Percentiles rank a stretch among this genome's conserved stretches.
These are phyloP conservation scores for Limosa lapponica DNA, from an alignment of 2,797 vertebrate genomes.

Conservation along the genomic window DNA sequence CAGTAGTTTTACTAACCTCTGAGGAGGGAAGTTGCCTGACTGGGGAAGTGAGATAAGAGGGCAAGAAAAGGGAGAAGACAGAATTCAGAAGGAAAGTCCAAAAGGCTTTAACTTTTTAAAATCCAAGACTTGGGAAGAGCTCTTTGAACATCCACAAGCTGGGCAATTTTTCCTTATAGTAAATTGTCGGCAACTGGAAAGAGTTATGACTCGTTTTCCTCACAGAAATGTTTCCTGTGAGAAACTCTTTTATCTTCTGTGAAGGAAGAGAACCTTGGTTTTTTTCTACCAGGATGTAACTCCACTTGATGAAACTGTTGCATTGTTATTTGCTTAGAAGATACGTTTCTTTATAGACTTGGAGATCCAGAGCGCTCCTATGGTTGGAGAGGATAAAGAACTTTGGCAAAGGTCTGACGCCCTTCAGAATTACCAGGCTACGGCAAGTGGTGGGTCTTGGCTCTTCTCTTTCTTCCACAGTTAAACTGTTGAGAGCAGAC, in stretches of 20 bases:
- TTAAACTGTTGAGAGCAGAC: neutral
- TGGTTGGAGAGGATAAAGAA: neutral
- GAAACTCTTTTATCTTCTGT: neutral
- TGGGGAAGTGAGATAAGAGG: slow-evolving; percentile 54
- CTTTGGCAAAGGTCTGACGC: rapidly evolving
- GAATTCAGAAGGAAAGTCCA: neutral
- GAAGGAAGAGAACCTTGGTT: neutral
- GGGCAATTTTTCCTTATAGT: neutral
- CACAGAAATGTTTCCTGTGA: neutral
- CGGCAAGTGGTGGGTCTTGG: neutral
- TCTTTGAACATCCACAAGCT: neutral
- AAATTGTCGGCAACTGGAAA: neutral
- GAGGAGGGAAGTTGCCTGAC: slow-evolving; percentile 20
- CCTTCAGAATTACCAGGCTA: neutral
- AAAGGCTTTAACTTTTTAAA: neutral
- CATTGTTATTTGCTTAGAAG: neutral
- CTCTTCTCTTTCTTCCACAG: neutral
- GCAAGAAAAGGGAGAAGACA: neutral
- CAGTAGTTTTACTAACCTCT: neutral
- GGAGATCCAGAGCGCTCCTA: neutral
- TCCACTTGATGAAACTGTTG: neutral
- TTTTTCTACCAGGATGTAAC: neutral
- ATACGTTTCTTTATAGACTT: neutral
- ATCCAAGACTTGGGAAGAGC: neutral
- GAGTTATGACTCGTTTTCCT: neutral